Evolutionary conservation across 2,113 vertebrate genomes (phyloP), one percentile per base, ranked within the genome.

Genomic region (Ibidorhyncha struthersii): DNA sequence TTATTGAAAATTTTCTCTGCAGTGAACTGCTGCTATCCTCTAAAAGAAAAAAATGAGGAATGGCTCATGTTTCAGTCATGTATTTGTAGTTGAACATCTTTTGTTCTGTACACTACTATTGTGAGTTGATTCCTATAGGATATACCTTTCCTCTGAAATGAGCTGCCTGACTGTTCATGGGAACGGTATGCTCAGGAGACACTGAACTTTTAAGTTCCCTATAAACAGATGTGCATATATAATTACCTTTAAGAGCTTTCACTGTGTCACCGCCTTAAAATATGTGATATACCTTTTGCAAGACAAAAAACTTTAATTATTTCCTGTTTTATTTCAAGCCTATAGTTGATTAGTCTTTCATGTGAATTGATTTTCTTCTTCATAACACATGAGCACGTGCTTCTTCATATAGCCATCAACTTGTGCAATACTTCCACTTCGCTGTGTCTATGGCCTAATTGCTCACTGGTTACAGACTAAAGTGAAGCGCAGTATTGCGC

Each of bases 351-450:
- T 21, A 38, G 27, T 18, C 38, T 94, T 63, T 9, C 6, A 32
- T 1, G 1, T 49, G 19, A 80, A 55, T 14, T 40, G 25, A 27
- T 80, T 90, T 82, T 80, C 30, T 49, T 69, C 22, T 70, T 56
- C 9, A 8, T 34, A 52, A 29, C 55, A 22, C 0, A 0, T 15
- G 40, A 83, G 15, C 17, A 18, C 69, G 53, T 15, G 30, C 30
- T 74, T 86, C 20, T 43, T 74, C 40, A 20, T 36, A 25, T 3
- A 36, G 15, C 34, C 59, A 23, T n/a, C 43, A 40, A 10, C 43
- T 40, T 47, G 20, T 47, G 43, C 66, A 90, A 18, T 30, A 10
- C 26, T 94, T 93, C 26, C 66, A 52, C 29, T 58, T 56, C 0
- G 1, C 36, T 43, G 15, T 34, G 21, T 4, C 12, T 2, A 2